Evolutionary conservation across 2,888 invertebrate species (phyloP).

Genomic region (Patella pellucida): DNA sequence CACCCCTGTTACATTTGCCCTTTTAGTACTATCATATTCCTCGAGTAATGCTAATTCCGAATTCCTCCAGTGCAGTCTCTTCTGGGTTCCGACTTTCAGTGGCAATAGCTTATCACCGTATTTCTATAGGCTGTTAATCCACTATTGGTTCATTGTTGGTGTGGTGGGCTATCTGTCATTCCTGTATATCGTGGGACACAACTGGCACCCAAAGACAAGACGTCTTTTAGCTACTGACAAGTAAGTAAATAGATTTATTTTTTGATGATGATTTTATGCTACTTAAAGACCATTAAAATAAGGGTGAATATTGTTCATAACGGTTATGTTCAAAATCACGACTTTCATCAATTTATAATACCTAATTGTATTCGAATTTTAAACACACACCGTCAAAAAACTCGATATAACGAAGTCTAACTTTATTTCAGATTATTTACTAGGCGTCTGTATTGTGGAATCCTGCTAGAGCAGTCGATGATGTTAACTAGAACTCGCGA

Average conservation of each 20-base stretch:
- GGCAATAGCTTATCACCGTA: conserved; percentile 78
- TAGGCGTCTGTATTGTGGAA: conserved; percentile 90
- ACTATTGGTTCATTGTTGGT: conserved; percentile 45
- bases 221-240: conserved; percentile 52
- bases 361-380: too few relatives aligned
- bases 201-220: conserved; percentile 52
- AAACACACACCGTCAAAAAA: too few relatives aligned
- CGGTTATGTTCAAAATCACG: too few relatives aligned
- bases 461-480: conserved; percentile 95
- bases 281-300: background rate
- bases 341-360: too few relatives aligned
- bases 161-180: conserved; percentile 44
- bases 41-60: conserved; percentile 74
- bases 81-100: conserved; percentile 91
- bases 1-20: conserved; percentile 44
- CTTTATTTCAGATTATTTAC: conserved; percentile 80
- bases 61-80: conserved; percentile 53
- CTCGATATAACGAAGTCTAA: too few relatives aligned
- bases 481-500: conserved; percentile 90
- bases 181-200: conserved; percentile 50
- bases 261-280: background rate
- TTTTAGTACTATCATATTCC: conserved; percentile 47
- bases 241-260: conserved; percentile 35
- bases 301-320: too few relatives aligned
- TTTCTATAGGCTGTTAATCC: conserved; percentile 22